Conservation (phyloP, 2,113 vertebrate species). For the Silurus glanis region DNA sequence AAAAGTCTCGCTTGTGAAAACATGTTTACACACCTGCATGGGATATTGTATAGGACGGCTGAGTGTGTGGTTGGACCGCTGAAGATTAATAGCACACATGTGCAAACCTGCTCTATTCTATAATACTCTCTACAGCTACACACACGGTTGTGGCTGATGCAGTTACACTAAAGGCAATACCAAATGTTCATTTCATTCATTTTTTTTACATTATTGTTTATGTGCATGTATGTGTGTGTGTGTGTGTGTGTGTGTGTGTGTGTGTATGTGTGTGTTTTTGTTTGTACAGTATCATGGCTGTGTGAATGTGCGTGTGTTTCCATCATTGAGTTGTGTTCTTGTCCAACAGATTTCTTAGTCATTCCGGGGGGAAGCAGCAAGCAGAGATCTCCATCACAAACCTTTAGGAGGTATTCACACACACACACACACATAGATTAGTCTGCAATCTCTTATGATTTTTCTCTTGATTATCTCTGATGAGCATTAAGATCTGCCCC, state of each 20-base stretch:
- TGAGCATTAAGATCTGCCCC: background rate
- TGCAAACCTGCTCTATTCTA: background rate
- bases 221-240: background rate
- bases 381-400: constrained; percentile 78
- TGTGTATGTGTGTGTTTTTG: background rate
- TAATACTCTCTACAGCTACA: background rate
- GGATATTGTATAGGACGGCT: background rate
- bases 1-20: background rate
- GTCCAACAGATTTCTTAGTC: constrained; percentile 81
- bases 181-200: background rate
- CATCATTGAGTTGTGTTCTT: background rate
- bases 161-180: background rate
- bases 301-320: background rate
- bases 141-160: background rate
- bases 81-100: background rate
- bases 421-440: background rate
- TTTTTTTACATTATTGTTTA: too few species aligned
- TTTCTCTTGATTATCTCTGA: background rate
- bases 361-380: constrained; percentile 82
- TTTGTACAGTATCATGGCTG: background rate
- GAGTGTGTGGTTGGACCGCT: background rate
- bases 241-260: background rate
- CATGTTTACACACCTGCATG: too few species aligned
- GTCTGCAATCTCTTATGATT: background rate
- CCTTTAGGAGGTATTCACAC: constrained; percentile 77